These are phyloP conservation scores for Chaetoderma sp. DNA, from an alignment of 2,888 invertebrate species.

Conservation along the genomic window DNA sequence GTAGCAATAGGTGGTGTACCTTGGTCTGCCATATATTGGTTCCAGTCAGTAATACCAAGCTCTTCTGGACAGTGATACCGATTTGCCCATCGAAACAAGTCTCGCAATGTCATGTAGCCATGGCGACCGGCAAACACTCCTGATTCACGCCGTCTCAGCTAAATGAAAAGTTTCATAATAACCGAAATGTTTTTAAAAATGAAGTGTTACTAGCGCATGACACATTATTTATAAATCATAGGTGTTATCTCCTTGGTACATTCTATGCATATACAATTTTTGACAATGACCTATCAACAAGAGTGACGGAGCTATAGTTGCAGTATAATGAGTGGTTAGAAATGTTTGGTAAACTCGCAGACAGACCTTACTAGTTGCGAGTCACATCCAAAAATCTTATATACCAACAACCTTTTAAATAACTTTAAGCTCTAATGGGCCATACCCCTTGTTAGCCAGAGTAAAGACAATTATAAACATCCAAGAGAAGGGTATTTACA, in stretches of 20 bases:
- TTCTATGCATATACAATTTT: background rate
- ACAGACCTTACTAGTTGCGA: no score
- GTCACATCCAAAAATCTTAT: no score
- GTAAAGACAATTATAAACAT: no score
- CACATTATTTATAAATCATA: no score
- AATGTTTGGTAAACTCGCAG: no score
- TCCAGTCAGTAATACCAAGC: slow-evolving; percentile 81
- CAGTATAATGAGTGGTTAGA: background rate
- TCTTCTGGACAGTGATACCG: slow-evolving; percentile 79
- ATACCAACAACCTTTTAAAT: no score
- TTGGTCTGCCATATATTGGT: slow-evolving; percentile 91
- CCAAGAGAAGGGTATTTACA: no score
- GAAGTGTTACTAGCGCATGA: background rate
- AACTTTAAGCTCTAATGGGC: no score
- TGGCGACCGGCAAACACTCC: slow-evolving; percentile 93
- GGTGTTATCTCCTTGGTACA: no score
- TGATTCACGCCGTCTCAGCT: slow-evolving; percentile 81
- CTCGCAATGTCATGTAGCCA: slow-evolving; percentile 90
- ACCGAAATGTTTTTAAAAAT: background rate
- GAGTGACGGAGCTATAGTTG: background rate
- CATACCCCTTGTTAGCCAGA: no score
- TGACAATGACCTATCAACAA: background rate
- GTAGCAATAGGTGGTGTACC: slow-evolving; percentile 53
- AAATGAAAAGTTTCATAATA: slow-evolving; percentile 32
- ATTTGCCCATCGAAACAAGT: slow-evolving; percentile 96